A percentile compares a stretch with the other conserved stretches of the same genome.
Conservation (phyloP, 2,888 invertebrate genomes). For the Caenorhabditis sp. region DNA sequence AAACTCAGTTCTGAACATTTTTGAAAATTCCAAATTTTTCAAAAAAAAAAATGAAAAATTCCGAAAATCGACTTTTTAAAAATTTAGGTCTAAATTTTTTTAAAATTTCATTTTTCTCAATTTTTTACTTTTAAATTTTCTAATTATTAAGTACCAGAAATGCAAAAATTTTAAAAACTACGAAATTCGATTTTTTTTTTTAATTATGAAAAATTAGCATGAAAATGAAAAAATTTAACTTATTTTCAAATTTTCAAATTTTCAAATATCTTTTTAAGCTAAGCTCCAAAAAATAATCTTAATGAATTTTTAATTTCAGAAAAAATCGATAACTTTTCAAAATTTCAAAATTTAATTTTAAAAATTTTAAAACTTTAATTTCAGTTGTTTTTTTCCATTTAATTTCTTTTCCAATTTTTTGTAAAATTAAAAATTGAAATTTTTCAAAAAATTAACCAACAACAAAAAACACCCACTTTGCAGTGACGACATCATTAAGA, state of each 20-base stretch:
- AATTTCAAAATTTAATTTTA: not conserved
- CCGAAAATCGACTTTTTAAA: conserved; percentile 1
- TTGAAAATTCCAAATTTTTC: not conserved
- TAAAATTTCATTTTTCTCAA: not conserved
- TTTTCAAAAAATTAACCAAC: no score
- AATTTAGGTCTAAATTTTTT: conserved; percentile 1
- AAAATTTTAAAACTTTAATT: not conserved
- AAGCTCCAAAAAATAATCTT: no score
- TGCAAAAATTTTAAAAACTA: no score
- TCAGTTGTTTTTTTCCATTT: no score
- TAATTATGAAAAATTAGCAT: no score
- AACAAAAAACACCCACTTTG: conserved; percentile 46
- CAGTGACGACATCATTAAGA: conserved; percentile 52
- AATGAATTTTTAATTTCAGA: not conserved
- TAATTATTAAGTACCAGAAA: no score
- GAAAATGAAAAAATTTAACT: no score
- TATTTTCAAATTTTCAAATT: not conserved
- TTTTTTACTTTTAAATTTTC: no score
- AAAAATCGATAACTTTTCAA: not conserved
- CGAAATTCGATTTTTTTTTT: not conserved
- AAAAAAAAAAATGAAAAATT: no score
- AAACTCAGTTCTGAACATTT: not conserved
- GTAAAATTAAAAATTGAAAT: no score
- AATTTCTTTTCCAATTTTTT: not conserved
- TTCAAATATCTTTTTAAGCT: no score